phyloP scores from a whole-genome alignment of 1,140 invertebrate species.

The Drosophila littoralis region DNA sequence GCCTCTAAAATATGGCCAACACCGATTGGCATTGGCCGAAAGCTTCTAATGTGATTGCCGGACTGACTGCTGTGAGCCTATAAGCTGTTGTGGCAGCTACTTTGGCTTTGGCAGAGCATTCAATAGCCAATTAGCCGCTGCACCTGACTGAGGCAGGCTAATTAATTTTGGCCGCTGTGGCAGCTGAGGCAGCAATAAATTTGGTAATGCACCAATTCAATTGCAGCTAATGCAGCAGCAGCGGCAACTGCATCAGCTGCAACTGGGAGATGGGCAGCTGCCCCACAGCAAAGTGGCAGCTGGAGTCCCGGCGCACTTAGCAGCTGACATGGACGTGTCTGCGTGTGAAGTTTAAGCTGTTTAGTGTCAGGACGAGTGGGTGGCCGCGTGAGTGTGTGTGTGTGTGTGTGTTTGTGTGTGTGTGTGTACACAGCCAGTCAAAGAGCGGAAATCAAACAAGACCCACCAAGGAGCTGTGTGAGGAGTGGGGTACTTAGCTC shows the following conservation, averaged over 20 bases:
- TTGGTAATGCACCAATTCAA: conserved; percentile 69
- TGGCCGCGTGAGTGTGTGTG: conserved; percentile 20
- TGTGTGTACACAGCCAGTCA: conserved; percentile 43
- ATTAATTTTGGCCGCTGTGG: conserved; percentile 51
- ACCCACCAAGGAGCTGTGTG: conserved; percentile 50
- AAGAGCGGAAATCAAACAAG: conserved; percentile 77
- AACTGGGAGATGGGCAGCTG: neutral
- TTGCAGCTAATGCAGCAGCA: conserved; percentile 30
- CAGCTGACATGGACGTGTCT: conserved; percentile 60
- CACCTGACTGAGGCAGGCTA: conserved; percentile 58
- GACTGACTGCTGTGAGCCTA: conserved; percentile 27
- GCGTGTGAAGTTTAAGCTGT: conserved; percentile 76
- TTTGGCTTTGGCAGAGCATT: conserved; percentile 21
- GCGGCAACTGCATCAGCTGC: neutral
- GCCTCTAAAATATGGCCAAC: neutral
- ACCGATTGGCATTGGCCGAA: neutral
- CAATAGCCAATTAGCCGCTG: conserved; percentile 64
- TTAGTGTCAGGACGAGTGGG: conserved; percentile 37
- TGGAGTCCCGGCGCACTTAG: conserved; percentile 52
- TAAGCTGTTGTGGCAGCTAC: conserved; percentile 43
- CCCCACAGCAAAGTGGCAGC: conserved; percentile 21
- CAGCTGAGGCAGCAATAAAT: conserved; percentile 41
- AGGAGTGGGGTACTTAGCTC: conserved; percentile 20
- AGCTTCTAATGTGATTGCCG: neutral
- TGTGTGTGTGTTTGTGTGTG: conserved; percentile 3